phyloP scores from a whole-genome alignment of 2,888 invertebrate species.

The Himalopsyche japonica region DNA sequence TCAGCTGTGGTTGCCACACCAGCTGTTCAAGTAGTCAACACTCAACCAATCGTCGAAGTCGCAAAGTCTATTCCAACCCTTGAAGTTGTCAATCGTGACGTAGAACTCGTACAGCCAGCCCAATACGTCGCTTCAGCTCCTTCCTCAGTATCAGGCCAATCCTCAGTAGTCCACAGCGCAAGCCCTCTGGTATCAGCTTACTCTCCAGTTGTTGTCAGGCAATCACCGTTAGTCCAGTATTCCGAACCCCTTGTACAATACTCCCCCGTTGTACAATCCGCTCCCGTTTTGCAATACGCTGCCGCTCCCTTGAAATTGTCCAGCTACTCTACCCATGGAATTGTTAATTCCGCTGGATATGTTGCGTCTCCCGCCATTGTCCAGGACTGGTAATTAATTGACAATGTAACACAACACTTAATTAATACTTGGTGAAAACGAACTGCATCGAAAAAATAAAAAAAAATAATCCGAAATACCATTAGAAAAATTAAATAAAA shows the following conservation, averaged over 20 bases:
- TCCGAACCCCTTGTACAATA: slow-evolving; percentile 5
- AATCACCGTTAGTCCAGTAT: slow-evolving; percentile 17
- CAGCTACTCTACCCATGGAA: slow-evolving; percentile 29
- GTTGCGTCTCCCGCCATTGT: slow-evolving; percentile 33
- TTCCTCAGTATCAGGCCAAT: no score
- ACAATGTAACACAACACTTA: no score
- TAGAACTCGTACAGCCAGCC: not conserved
- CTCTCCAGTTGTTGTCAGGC: not conserved
- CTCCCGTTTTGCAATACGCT: slow-evolving; percentile 26
- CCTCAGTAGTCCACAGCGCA: not conserved
- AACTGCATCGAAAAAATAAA: not conserved
- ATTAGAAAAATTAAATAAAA: not conserved
- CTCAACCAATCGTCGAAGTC: slow-evolving; percentile 13
- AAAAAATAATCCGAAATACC: not conserved
- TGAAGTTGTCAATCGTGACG: slow-evolving; percentile 2
- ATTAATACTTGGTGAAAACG: not conserved
- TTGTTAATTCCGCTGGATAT: slow-evolving; percentile 30
- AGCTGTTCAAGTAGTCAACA: slow-evolving; percentile 3
- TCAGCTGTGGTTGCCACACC: slow-evolving; percentile 16
- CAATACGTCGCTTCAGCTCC: not conserved
- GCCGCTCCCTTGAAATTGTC: not conserved
- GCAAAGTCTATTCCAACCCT: slow-evolving; percentile 12
- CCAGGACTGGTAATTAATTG: slow-evolving; percentile 15
- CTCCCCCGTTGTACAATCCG: slow-evolving; percentile 9
- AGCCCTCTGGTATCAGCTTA: not conserved